A percentile compares a stretch with the other conserved stretches of the same genome.
These are phyloP conservation scores for Osmerus mordax DNA, from an alignment of 2,113 vertebrate genomes.

Conservation along the genomic window DNA sequence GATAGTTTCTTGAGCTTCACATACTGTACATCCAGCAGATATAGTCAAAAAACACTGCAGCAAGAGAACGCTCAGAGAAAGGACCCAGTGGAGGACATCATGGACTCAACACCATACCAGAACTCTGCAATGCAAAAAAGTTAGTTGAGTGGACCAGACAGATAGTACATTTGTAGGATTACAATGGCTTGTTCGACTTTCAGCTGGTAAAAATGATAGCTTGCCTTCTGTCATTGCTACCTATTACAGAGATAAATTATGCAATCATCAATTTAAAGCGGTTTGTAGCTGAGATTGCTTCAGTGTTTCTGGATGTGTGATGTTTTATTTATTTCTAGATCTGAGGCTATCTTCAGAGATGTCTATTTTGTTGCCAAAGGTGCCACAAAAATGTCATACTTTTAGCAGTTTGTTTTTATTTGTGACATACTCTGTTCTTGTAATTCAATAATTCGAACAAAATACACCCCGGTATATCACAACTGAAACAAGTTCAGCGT, in stretches of 20 bases:
- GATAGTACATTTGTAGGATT: background rate
- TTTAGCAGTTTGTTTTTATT: conserved; percentile 18
- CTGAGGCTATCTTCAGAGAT: conserved; percentile 17
- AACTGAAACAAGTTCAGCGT: background rate
- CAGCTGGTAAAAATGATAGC: background rate
- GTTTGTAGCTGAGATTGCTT: conserved; percentile 31
- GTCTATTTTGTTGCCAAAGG: conserved; percentile 11
- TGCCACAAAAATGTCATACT: conserved; percentile 31
- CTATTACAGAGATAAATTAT: conserved; percentile 28
- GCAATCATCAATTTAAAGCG: conserved; percentile 37
- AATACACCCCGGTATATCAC: conserved; percentile 10
- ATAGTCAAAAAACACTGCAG: background rate
- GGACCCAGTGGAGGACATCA: background rate
- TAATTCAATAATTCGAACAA: conserved; percentile 36
- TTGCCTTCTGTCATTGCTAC: conserved; percentile 5
- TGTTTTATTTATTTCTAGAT: conserved; percentile 34
- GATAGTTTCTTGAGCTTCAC: background rate
- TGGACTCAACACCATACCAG: background rate
- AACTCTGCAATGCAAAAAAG: background rate
- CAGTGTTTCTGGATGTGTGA: conserved; percentile 22
- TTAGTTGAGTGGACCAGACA: too few species aligned
- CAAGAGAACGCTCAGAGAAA: conserved; percentile 14
- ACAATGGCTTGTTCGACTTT: conserved; percentile 3
- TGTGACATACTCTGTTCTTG: conserved; percentile 7
- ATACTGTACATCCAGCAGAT: background rate